phyloP scores from a whole-genome alignment of 2,113 vertebrate species.

The Pituophis catenifer region DNA sequence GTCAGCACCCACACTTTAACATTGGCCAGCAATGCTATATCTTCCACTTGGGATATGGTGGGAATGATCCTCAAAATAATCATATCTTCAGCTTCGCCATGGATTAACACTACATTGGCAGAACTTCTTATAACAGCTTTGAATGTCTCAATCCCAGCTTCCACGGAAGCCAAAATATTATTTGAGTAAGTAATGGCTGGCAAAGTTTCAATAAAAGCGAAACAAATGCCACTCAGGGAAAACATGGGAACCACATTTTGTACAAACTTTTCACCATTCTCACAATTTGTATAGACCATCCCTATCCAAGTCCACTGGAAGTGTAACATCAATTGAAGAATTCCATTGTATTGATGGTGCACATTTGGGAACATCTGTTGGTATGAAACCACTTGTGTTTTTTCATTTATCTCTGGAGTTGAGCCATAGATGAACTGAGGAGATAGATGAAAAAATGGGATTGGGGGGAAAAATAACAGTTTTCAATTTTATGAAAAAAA shows the following conservation, averaged over 20 bases:
- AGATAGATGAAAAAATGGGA: background rate
- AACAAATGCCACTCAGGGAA: background rate
- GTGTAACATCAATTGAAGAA: slow-evolving; percentile 14
- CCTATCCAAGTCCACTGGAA: slow-evolving; percentile 32
- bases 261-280: background rate
- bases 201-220: background rate
- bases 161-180: too few relatives aligned
- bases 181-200: background rate
- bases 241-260: background rate
- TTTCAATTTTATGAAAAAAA: background rate
- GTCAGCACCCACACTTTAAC: slow-evolving; percentile 1
- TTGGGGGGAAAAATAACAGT: too few relatives aligned
- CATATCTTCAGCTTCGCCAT: background rate
- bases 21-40: background rate
- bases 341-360: background rate
- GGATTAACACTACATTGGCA: background rate
- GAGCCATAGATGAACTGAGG: slow-evolving; percentile 13
- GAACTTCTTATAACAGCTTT: background rate
- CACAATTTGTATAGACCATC: background rate
- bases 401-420: background rate
- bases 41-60: background rate
- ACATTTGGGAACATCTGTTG: background rate
- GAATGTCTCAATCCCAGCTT: background rate
- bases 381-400: background rate
- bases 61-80: background rate